These are phyloP conservation scores for Oryzias melastigma DNA, from an alignment of 2,113 vertebrate species.

Conservation along the genomic window DNA sequence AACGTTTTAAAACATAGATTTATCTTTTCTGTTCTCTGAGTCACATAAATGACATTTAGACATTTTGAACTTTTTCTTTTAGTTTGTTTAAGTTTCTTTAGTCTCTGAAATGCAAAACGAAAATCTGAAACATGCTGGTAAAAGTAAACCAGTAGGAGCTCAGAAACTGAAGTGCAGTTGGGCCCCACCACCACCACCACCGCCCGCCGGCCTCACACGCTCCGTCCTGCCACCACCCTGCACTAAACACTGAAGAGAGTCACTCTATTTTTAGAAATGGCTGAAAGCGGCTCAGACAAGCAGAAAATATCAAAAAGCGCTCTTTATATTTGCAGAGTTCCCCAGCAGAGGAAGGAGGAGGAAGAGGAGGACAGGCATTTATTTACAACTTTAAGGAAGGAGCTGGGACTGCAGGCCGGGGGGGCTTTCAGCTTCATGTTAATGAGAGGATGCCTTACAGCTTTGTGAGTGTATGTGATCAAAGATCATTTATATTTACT, in stretches of 20 bases:
- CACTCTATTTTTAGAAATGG: constrained; percentile 64
- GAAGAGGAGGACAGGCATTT: constrained; percentile 12
- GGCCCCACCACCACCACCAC: constrained; percentile 19
- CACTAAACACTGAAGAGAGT: constrained; percentile 38
- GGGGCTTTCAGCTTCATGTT: constrained; percentile 44
- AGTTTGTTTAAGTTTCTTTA: too few species aligned
- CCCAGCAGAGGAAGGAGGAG: constrained; percentile 11
- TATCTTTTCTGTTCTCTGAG: too few species aligned
- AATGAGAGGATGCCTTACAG: constrained; percentile 17
- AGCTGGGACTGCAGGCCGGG: constrained; percentile 33
- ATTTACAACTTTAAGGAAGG: constrained; percentile 43
- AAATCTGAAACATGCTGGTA: too few species aligned
- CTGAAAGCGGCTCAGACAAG: constrained; percentile 66
- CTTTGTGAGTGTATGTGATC: constrained; percentile 42
- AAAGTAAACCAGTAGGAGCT: too few species aligned
- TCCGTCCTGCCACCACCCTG: constrained; percentile 49
- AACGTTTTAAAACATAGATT: too few species aligned
- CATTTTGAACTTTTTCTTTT: too few species aligned
- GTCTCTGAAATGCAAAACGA: too few species aligned
- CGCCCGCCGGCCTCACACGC: constrained; percentile 19
- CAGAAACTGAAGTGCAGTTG: too few species aligned
- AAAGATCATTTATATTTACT: constrained; percentile 38
- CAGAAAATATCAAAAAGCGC: constrained; percentile 63
- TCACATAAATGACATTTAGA: too few species aligned
- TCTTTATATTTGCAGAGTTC: constrained; percentile 53